Evolutionary conservation across 2,113 vertebrate species (phyloP).

Genomic region (Pelmatolapia mariae): DNA sequence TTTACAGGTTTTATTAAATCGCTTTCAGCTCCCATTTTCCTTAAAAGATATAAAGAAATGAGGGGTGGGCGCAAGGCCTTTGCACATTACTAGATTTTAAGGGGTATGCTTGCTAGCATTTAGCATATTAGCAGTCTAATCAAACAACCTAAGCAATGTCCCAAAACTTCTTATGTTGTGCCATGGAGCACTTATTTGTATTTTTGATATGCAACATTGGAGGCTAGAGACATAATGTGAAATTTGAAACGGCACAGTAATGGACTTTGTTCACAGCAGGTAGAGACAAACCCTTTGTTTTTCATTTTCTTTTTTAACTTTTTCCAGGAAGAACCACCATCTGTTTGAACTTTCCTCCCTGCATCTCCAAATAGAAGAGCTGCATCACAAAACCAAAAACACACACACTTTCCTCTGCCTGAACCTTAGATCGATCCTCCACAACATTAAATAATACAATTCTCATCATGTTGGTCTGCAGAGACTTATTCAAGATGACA

Average conservation of each 20-base stretch:
- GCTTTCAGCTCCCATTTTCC: not conserved
- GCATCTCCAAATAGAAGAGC: constrained; percentile 77
- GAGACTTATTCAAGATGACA: not conserved
- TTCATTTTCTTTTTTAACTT: not conserved
- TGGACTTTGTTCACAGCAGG: not conserved
- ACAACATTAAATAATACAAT: constrained; percentile 75
- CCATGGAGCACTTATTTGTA: not conserved
- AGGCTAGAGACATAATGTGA: not conserved
- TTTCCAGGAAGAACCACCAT: constrained; percentile 74
- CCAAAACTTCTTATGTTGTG: not conserved
- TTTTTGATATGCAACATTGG: not conserved
- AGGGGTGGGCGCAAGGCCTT: not conserved
- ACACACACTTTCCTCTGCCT: constrained; percentile 77
- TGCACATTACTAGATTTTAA: not conserved
- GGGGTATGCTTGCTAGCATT: not conserved
- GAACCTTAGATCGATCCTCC: constrained; percentile 83
- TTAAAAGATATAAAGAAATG: not conserved
- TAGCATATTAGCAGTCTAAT: not conserved
- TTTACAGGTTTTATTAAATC: not conserved
- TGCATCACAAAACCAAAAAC: constrained; percentile 71
- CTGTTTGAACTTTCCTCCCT: constrained; percentile 83
- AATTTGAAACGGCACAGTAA: not conserved
- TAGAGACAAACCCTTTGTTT: not conserved
- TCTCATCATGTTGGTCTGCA: not conserved
- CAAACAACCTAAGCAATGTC: not conserved